These are phyloP conservation scores for Thera britannica DNA, from an alignment of 2,888 invertebrate genomes.

Conservation along the genomic window DNA sequence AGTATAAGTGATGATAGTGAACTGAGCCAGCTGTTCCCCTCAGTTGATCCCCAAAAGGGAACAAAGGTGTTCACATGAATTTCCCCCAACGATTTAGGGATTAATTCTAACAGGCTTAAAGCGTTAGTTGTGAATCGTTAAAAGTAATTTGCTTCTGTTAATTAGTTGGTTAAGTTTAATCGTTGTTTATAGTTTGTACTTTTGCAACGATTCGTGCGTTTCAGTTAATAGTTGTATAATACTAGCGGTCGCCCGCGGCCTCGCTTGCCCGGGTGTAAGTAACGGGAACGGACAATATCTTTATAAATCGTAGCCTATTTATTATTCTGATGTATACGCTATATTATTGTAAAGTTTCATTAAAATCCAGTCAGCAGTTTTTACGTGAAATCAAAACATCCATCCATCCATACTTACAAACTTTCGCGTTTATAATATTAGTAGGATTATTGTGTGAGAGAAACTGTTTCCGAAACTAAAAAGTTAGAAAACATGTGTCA, in stretches of 20 bases:
- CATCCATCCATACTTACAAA: too few relatives aligned
- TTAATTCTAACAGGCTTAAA: slow-evolving; percentile 39
- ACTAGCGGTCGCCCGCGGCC: background rate
- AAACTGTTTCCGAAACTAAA: too few relatives aligned
- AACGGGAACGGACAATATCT: too few relatives aligned
- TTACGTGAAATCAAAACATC: too few relatives aligned
- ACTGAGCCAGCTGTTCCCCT: slow-evolving; percentile 10
- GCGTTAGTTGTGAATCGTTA: slow-evolving; percentile 33
- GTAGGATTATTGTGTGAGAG: too few relatives aligned
- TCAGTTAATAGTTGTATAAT: slow-evolving; percentile 4
- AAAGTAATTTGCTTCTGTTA: slow-evolving; percentile 35
- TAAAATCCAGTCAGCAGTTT: too few relatives aligned
- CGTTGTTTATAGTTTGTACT: slow-evolving; percentile 19
- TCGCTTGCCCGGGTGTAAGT: too few relatives aligned
- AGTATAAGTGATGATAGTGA: background rate
- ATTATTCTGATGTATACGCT: too few relatives aligned
- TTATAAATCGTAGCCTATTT: too few relatives aligned
- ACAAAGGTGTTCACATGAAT: slow-evolving; percentile 31
- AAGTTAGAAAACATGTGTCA: too few relatives aligned
- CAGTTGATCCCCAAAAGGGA: slow-evolving; percentile 6
- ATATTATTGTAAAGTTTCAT: too few relatives aligned
- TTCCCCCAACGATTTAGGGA: slow-evolving; percentile 32
- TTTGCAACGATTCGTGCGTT: slow-evolving; percentile 6
- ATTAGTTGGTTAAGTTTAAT: slow-evolving; percentile 17
- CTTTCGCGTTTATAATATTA: too few relatives aligned